These are phyloP conservation scores for Apodemia mormo DNA, from an alignment of 2,888 invertebrate species.

Conservation along the genomic window DNA sequence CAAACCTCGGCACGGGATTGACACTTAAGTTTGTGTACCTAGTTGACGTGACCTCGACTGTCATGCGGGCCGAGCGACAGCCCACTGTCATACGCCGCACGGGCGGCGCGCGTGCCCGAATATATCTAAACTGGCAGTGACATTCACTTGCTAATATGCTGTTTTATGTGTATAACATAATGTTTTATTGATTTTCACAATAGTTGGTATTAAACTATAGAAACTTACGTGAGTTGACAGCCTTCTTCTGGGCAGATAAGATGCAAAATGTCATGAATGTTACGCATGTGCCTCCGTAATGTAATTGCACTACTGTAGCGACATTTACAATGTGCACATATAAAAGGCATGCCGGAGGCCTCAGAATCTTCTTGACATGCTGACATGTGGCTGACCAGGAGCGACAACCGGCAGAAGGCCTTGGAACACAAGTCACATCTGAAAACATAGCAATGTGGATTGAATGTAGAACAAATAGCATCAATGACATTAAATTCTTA, in stretches of 20 bases:
- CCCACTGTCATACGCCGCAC: no score
- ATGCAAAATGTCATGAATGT: conserved; percentile 53
- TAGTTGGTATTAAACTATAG: background rate
- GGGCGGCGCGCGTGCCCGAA: no score
- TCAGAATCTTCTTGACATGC: conserved; percentile 58
- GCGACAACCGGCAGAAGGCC: conserved; percentile 76
- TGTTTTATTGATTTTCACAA: no score
- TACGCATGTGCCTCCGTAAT: conserved; percentile 70
- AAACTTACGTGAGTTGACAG: conserved; percentile 53
- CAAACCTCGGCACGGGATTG: no score
- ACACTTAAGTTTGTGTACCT: no score
- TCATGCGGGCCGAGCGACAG: no score
- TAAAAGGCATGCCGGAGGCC: conserved; percentile 53
- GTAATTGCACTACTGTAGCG: conserved; percentile 68
- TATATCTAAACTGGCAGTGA: no score
- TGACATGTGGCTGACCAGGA: conserved; percentile 77
- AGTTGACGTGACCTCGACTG: no score
- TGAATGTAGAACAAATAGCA: background rate
- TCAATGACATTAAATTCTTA: background rate
- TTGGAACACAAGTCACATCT: conserved; percentile 80
- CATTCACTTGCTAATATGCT: no score
- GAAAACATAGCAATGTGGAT: conserved; percentile 22
- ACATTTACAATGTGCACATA: conserved; percentile 49
- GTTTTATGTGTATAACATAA: no score
- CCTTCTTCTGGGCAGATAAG: conserved; percentile 67